Percentiles rank a stretch among this genome's conserved stretches.
Conservation (phyloP, 2,113 vertebrate species). For the Nipponia nippon region DNA sequence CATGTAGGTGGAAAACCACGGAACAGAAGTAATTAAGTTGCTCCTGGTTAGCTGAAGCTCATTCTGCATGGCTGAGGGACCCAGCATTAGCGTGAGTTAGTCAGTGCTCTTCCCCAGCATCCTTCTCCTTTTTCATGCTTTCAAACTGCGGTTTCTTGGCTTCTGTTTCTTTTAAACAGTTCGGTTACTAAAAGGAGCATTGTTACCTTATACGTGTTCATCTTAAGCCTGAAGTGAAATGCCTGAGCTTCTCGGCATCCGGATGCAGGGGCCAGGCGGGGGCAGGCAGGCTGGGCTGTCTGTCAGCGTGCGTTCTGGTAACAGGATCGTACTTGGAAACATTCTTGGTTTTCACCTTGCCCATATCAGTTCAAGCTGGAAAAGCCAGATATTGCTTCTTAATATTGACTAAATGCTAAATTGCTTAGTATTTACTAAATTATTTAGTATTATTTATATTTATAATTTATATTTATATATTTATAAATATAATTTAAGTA, state of each 20-base stretch:
- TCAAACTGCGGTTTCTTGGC: background rate
- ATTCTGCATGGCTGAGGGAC: background rate
- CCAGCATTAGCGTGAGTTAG: background rate
- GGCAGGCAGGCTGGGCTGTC: background rate
- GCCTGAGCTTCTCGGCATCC: background rate
- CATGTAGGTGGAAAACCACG: background rate
- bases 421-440: background rate
- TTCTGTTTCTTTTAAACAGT: background rate
- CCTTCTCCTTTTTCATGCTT: background rate
- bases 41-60: background rate
- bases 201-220: background rate
- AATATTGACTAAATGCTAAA: background rate
- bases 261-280: background rate
- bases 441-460: too few relatives aligned
- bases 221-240: background rate
- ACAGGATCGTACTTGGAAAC: background rate
- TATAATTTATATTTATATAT: too few relatives aligned
- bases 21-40: constrained; percentile 6
- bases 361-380: background rate
- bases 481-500: too few relatives aligned
- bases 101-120: background rate
- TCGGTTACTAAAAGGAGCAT: background rate
- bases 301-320: background rate
- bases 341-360: background rate
- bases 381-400: background rate